phyloP scores from a whole-genome alignment of 2,113 vertebrate genomes.

The Vanacampus margaritifer region DNA sequence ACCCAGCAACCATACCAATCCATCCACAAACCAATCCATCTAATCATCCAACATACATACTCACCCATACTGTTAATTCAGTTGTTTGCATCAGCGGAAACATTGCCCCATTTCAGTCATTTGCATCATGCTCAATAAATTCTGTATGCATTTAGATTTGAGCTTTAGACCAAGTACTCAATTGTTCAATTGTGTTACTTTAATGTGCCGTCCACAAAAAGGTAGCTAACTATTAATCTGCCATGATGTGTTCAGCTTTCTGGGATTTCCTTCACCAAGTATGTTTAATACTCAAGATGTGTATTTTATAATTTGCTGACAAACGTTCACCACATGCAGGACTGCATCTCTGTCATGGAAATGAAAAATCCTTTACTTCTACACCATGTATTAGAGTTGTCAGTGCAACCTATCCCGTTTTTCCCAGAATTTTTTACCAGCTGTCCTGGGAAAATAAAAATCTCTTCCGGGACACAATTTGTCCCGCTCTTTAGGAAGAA shows the following conservation, averaged over 20 bases:
- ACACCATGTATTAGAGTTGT: too few relatives aligned
- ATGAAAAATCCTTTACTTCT: too few relatives aligned
- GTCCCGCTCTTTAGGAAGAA: too few relatives aligned
- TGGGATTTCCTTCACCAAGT: not conserved
- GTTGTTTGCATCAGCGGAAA: slow-evolving; percentile 28
- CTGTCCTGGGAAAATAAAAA: too few relatives aligned
- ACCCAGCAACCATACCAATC: not conserved
- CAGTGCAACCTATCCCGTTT: too few relatives aligned
- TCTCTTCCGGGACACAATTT: too few relatives aligned
- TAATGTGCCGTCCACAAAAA: slow-evolving; percentile 10
- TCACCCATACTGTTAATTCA: slow-evolving; percentile 4
- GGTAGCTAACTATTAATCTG: not conserved
- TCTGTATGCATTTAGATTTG: slow-evolving; percentile 21
- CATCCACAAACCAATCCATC: not conserved
- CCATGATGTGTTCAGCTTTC: not conserved
- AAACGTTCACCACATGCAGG: too few relatives aligned
- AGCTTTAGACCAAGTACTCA: not conserved
- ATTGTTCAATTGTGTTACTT: slow-evolving; percentile 21
- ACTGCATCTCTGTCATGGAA: too few relatives aligned
- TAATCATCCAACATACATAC: slow-evolving; percentile 2
- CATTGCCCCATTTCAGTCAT: slow-evolving; percentile 38
- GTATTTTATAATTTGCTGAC: too few relatives aligned
- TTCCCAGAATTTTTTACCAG: too few relatives aligned
- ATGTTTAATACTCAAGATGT: not conserved
- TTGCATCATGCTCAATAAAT: slow-evolving; percentile 17